These are phyloP conservation scores for Matsumyia berberina DNA, from an alignment of 2,888 invertebrate genomes.

Conservation along the genomic window DNA sequence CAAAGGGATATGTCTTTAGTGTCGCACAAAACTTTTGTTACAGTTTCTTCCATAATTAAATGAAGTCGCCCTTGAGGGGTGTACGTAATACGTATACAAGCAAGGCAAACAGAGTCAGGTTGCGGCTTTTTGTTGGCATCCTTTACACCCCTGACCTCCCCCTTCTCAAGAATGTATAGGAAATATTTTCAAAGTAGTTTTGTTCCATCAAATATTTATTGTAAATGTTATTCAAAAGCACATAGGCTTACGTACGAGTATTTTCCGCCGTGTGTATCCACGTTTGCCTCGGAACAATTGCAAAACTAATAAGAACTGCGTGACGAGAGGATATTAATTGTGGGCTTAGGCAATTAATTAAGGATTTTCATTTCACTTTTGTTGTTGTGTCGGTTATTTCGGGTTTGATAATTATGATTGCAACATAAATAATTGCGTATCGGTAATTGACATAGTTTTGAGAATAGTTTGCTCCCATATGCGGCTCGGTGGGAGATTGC, in stretches of 20 bases:
- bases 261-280: neutral
- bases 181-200: conserved; percentile 50
- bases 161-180: neutral
- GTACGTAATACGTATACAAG: conserved; percentile 29
- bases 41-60: conserved; percentile 69
- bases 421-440: conserved; percentile 63
- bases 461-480: neutral
- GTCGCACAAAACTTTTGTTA: conserved; percentile 52
- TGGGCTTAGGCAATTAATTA: conserved; percentile 64
- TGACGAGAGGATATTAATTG: conserved; percentile 59
- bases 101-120: neutral
- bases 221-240: conserved; percentile 66
- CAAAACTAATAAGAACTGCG: conserved; percentile 39
- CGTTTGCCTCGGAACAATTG: conserved; percentile 54
- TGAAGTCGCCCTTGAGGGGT: conserved; percentile 59
- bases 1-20: conserved; percentile 39
- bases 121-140: neutral
- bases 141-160: neutral
- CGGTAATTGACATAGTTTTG: conserved; percentile 51
- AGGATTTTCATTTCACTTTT: conserved; percentile 62
- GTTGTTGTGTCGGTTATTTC: conserved; percentile 40
- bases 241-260: conserved; percentile 17
- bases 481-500: neutral
- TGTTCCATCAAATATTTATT: conserved; percentile 67
- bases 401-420: conserved; percentile 63